Evolutionary conservation across 2,113 vertebrate species (phyloP).

Genomic region (Heterotis niloticus): DNA sequence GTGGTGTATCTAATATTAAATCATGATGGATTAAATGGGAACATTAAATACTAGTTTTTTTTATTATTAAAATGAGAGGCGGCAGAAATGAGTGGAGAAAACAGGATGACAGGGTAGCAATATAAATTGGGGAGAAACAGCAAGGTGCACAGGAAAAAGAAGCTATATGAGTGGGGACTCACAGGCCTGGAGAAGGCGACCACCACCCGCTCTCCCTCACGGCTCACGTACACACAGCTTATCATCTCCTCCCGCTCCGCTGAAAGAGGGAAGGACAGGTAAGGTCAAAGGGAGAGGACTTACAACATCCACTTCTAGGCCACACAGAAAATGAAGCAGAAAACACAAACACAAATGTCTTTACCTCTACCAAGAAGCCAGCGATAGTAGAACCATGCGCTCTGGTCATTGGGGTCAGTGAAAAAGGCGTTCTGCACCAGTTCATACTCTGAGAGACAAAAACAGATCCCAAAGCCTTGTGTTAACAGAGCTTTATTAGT

Average conservation of each 20-base stretch:
- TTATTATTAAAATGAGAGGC: neutral
- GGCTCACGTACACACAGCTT: constrained; percentile 74
- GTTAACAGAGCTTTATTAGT: neutral
- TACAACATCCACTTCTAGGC: neutral
- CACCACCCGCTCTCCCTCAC: constrained; percentile 66
- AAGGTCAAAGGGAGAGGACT: neutral
- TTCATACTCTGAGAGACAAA: constrained; percentile 73
- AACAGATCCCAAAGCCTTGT: no score
- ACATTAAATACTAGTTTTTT: neutral
- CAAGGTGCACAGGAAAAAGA: neutral
- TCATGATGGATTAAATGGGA: no score
- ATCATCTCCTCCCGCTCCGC: constrained; percentile 77
- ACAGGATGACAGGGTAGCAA: neutral
- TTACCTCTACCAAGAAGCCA: constrained; percentile 86
- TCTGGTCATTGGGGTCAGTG: constrained; percentile 89
- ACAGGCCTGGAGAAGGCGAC: constrained; percentile 77
- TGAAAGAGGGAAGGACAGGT: constrained; percentile 35
- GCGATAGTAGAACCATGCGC: constrained; percentile 88
- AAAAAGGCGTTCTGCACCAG: constrained; percentile 88
- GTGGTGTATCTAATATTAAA: no score
- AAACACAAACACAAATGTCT: constrained; percentile 7
- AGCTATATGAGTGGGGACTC: constrained; percentile 43
- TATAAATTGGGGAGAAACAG: neutral
- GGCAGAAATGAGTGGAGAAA: no score
- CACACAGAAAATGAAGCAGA: neutral